Conservation (phyloP, 2,888 invertebrate species). For the Brenthis daphne region DNA sequence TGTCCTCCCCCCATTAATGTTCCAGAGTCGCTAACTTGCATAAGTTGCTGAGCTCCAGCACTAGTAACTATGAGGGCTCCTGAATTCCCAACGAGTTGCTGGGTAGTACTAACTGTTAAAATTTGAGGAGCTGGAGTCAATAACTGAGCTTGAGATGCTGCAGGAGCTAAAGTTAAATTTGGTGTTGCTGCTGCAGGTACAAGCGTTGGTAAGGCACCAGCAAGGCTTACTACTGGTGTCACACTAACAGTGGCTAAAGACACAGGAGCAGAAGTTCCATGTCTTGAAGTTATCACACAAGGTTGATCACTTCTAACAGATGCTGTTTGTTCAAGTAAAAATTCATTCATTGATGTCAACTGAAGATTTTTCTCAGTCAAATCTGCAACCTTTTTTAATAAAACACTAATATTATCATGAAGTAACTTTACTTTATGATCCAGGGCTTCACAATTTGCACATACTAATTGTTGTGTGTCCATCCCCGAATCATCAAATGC, state of each 20-base stretch:
- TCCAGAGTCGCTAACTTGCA: conserved; percentile 79
- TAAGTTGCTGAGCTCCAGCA: conserved; percentile 76
- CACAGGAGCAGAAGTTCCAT: conserved; percentile 74
- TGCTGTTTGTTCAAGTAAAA: conserved; percentile 71
- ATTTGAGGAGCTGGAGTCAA: conserved; percentile 76
- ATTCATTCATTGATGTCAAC: conserved; percentile 76
- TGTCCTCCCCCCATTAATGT: conserved; percentile 76
- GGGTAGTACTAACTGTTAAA: conserved; percentile 75
- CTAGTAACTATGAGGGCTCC: conserved; percentile 76
- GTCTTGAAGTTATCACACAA: conserved; percentile 76
- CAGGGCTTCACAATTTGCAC: conserved; percentile 66
- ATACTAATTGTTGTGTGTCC: conserved; percentile 58
- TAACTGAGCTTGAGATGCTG: conserved; percentile 72
- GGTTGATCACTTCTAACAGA: conserved; percentile 69
- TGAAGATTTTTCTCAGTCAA: conserved; percentile 74
- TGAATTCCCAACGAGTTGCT: conserved; percentile 74
- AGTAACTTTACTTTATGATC: conserved; percentile 73
- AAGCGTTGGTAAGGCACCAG: conserved; percentile 69
- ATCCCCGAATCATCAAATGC: conserved; percentile 62
- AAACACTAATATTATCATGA: conserved; percentile 76
- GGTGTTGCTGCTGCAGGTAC: conserved; percentile 71
- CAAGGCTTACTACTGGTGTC: conserved; percentile 73
- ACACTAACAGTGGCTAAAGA: conserved; percentile 77
- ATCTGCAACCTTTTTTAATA: conserved; percentile 72
- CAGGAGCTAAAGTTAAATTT: conserved; percentile 69